Percentiles rank a stretch among this genome's conserved stretches.
phyloP scores from a whole-genome alignment of 92 coral and sea anemone species.

The Micromussa lordhowensis region DNA sequence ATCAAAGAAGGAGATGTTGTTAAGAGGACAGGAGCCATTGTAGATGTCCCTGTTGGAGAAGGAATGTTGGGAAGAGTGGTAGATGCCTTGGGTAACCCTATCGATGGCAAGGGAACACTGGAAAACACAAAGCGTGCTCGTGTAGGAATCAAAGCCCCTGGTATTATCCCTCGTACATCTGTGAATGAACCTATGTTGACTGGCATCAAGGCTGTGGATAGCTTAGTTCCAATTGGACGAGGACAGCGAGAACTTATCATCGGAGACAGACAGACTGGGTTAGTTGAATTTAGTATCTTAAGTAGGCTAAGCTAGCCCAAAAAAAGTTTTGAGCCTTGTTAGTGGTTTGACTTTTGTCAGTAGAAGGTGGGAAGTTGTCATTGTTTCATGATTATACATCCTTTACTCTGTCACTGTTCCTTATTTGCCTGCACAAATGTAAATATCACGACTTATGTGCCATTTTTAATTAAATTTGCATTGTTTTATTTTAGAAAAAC shows the following conservation, averaged over 20 bases:
- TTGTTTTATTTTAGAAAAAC: constrained; percentile 78
- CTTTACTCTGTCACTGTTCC: not conserved
- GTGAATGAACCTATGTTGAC: constrained; percentile 99
- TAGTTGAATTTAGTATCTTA: constrained; percentile 4
- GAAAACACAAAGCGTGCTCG: constrained; percentile 73
- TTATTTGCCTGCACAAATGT: not conserved
- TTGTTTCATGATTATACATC: not conserved
- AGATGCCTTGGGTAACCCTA: constrained; percentile 98
- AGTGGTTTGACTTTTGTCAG: not conserved
- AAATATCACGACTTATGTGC: no score
- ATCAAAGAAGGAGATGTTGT: constrained; percentile 99
- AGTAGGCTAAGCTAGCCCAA: not conserved
- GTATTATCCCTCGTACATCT: constrained; percentile 98
- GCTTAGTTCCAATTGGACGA: constrained; percentile 99
- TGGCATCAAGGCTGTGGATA: constrained; percentile 99
- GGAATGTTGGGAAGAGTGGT: constrained; percentile 98
- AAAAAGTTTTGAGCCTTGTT: not conserved
- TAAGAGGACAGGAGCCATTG: constrained; percentile 99
- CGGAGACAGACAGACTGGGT: constrained; percentile 99
- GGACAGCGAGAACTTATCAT: constrained; percentile 99
- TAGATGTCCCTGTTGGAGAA: constrained; percentile 97
- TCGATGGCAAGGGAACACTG: constrained; percentile 97
- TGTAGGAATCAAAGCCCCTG: constrained; percentile 98
- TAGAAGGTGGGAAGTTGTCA: not conserved
- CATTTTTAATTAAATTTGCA: not conserved